Base-by-base conservation (phyloP, 1,140 invertebrate species). In the Drosophila tropicalis region DNA sequence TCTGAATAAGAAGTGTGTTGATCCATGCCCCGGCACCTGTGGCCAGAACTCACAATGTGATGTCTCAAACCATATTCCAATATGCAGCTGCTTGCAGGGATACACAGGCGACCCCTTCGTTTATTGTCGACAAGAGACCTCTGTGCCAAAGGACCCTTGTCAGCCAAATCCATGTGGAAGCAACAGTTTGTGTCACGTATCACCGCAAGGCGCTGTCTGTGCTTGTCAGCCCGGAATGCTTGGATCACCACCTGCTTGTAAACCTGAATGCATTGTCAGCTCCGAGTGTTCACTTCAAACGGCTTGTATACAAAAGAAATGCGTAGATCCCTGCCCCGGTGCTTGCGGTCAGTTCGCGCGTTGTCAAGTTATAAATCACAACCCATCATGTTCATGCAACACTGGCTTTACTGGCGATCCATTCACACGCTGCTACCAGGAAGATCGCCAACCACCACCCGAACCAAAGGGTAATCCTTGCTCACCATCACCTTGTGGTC, bases 41-140 rank as follows among this genome's bases (percentile, higher is more conserved):
- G 96, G 96, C 12, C 91, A 93, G 70, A 94, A 94, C 79, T 95
- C 96, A 3, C 92, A 94, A 39, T 98, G 97, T 85, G 94, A 96
- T 85, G 96, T 97, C 0, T 94, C 95, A 10, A 97, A 97, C 82
- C 96, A 97, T 90, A 94, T 95, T n/a, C 95, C 96, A 12, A 95
- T 95, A 17, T 97, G 96, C 89, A 94, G 94, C 56, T 97, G 96
- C 91, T 92, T 94, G 51, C 87, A 93, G 34, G 95, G 95, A 39
- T 96, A 94, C 84, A 94, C 94, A 44, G 95, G 96, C 19, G 96
- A 97, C 94, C 96, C 97, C n/a, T 97, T 96, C 90, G 92, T 95
- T 4, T 69, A 86, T 22, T 92, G 91, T 15, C 87, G 90, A 15
- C 90, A 77, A 12, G 90, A 92, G 67, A 72, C 75, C 2, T 67